Evolutionary conservation across 2,888 invertebrate species (phyloP), one percentile per base, ranked within the genome.

Genomic region (Omphaloscelis lunosa): DNA sequence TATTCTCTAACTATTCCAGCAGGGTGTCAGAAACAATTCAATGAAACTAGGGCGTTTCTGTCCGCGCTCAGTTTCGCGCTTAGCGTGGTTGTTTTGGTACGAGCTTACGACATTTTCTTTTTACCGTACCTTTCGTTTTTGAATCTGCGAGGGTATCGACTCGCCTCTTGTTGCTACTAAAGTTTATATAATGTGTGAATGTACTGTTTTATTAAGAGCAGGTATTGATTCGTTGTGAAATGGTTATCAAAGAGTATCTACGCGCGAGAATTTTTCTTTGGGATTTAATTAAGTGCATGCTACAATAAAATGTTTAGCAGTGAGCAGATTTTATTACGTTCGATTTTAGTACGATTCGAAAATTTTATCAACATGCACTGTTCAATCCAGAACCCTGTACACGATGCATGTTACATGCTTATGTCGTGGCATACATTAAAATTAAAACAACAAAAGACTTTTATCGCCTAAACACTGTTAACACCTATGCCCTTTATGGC

Each of bases 31-130:
- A 79, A 79, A 72, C 83, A 86, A 85, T 88, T 86, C 86, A 87
- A 82, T 82, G 82, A 79, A 86, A 84, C 86, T 84, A 79, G 84
- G 79, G 77, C 87, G 83, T 89, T 91, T 90, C 89, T 89, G 86
- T 89, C 86, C 77, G 83, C 77, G 80, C 74, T 84, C 84, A 79
- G 84, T 84, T 87, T 83, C 85, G 71, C 77, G 88, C 85, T 89
- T 75, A 84, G 83, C 75, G 71, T 72, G 76, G 79, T 65, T 89
- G 91, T 90, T 48, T 86, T 58, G 72, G 81, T 85, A 83, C 83
- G 78, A 86, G 82, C 86, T 79, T 80, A 80, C 83, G 79, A 84
- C 84, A 77, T 85, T 88, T 84, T 77, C 82, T 87, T 88, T 82
- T 86, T 80, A 79, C 79, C 75, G n/a, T 79, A 74, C 72, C 79